A percentile compares a stretch with the other conserved stretches of the same genome.
Evolutionary conservation across 2,888 invertebrate species (phyloP).

Genomic region (Sarcophaga rosellei): DNA sequence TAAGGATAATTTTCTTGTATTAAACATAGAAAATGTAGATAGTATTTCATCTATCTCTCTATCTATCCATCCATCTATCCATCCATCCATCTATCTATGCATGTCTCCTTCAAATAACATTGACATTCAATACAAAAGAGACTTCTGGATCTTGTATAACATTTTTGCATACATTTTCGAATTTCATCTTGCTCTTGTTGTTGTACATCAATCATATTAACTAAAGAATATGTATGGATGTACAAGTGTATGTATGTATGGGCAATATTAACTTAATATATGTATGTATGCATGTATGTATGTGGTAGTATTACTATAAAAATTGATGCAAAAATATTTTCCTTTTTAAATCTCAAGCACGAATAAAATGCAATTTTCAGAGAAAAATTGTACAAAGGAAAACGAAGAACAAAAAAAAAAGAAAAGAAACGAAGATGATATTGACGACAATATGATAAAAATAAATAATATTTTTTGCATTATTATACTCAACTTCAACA

Average conservation of each 20-base stretch:
- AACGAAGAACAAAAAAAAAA: not conserved
- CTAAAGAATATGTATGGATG: not conserved
- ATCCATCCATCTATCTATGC: too few species aligned
- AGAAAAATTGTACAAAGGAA: not conserved
- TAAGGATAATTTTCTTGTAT: too few species aligned
- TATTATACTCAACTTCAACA: too few species aligned
- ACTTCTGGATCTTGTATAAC: too few species aligned
- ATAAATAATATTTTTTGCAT: not conserved
- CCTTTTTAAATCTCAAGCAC: slow-evolving; percentile 18
- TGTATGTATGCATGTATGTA: not conserved
- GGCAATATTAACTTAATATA: slow-evolving; percentile 13
- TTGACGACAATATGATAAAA: slow-evolving; percentile 6
- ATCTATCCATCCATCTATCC: too few species aligned
- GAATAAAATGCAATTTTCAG: slow-evolving; percentile 4
- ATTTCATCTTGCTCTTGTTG: too few species aligned
- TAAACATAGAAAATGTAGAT: too few species aligned
- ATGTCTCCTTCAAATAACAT: too few species aligned
- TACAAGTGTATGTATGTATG: not conserved
- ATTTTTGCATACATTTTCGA: too few species aligned
- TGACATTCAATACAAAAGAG: too few species aligned
- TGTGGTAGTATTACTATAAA: slow-evolving; percentile 8
- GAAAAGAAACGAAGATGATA: not conserved
- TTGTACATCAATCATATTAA: slow-evolving; percentile 4
- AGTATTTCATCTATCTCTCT: too few species aligned
- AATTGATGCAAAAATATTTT: slow-evolving; percentile 37